A percentile compares a stretch with the other conserved stretches of the same genome.
Evolutionary conservation across 2,797 vertebrate genomes (phyloP).

Genomic region (Trachops cirrhosus): DNA sequence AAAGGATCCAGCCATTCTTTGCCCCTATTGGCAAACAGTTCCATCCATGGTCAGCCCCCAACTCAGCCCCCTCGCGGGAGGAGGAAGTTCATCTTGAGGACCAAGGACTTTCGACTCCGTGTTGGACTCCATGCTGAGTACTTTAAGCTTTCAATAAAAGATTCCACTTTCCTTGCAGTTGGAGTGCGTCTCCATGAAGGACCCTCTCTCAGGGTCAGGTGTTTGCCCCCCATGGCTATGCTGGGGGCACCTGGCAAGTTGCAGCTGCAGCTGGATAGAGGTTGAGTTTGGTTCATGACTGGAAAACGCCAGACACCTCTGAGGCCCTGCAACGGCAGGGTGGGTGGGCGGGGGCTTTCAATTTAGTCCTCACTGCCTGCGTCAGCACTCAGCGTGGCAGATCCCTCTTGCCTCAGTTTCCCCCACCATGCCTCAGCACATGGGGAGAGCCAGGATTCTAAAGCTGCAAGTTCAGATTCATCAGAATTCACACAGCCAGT

Average conservation of each 20-base stretch:
- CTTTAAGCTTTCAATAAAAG: slow-evolving; percentile 69
- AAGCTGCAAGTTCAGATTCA: neutral
- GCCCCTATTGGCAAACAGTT: neutral
- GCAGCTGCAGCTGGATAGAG: neutral
- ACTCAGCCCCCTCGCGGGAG: neutral
- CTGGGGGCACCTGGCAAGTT: fast-evolving
- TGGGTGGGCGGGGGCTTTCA: neutral
- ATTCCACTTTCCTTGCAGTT: slow-evolving; percentile 56
- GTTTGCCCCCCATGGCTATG: fast-evolving
- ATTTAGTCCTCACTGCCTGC: neutral
- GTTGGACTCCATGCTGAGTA: neutral
- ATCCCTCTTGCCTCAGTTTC: neutral
- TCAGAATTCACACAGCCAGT: neutral
- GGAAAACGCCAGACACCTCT: neutral
- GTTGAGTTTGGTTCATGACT: neutral
- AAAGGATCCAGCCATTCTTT: neutral
- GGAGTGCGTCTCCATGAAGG: neutral
- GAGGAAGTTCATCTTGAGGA: neutral
- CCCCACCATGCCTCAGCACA: neutral
- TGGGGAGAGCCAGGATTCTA: neutral
- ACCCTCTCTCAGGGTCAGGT: neutral
- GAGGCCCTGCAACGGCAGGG: neutral
- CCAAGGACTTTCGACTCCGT: neutral
- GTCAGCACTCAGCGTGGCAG: neutral
- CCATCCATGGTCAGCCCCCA: neutral